A percentile compares a stretch with the other conserved stretches of the same genome.
These are phyloP conservation scores for Mystacides longicornis DNA, from an alignment of 2,888 invertebrate genomes.

Conservation along the genomic window DNA sequence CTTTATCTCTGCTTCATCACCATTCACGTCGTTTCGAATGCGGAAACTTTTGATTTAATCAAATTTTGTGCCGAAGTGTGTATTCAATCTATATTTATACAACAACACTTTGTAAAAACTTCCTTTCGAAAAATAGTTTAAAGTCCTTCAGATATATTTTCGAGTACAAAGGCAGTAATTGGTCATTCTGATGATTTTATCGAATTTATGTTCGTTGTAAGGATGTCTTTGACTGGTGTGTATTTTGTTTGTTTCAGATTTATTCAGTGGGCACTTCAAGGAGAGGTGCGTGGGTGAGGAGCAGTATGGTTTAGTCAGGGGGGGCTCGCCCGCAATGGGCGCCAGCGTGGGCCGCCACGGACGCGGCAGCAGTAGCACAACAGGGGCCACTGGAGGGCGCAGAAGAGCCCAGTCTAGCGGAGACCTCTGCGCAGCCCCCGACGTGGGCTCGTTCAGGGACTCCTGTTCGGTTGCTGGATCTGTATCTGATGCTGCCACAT, in stretches of 20 bases:
- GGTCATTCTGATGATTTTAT: too few species aligned
- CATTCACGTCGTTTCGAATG: too few species aligned
- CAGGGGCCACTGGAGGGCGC: conserved; percentile 41
- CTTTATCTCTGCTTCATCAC: too few species aligned
- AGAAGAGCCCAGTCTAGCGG: conserved; percentile 67
- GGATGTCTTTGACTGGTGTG: too few species aligned
- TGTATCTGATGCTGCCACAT: conserved; percentile 46
- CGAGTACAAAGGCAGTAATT: too few species aligned
- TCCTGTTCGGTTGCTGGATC: conserved; percentile 48
- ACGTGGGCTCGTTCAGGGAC: conserved; percentile 36
- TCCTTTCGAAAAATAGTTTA: too few species aligned
- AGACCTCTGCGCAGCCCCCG: conserved; percentile 60
- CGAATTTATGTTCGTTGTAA: too few species aligned
- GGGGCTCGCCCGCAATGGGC: conserved; percentile 24
- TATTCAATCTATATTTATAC: too few species aligned
- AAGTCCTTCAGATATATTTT: too few species aligned
- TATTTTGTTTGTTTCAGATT: background rate
- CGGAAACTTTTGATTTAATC: too few species aligned
- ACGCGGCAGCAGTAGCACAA: conserved; percentile 23
- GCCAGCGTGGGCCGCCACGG: conserved; percentile 26
- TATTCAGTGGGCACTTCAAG: background rate
- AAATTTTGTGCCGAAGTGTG: too few species aligned
- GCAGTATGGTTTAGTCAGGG: conserved; percentile 20
- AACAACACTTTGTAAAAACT: too few species aligned
- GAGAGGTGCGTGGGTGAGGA: background rate